Base-by-base conservation (phyloP, 2,888 invertebrate species). In the Sepiola atlantica region DNA sequence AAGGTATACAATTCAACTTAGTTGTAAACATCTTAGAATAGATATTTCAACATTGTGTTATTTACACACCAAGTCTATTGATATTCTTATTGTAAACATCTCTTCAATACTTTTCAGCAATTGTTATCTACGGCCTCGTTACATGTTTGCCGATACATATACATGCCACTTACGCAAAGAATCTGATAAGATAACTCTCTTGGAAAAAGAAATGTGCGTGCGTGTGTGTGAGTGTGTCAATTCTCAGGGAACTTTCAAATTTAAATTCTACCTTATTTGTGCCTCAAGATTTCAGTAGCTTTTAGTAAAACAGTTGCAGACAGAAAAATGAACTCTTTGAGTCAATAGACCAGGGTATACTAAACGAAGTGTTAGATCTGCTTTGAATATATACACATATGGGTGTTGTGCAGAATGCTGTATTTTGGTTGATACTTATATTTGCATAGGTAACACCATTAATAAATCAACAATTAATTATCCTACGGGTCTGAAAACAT, bases 241-340 rank as follows among this genome's bases (percentile, higher is more conserved):
- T 77, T 77, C 77, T 77, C 77, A 77, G 77, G 77, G 77, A 77
- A 77, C 18, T 16, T 32, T 77, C 77, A 77, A 77, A 77, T 32
- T n/a, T 77, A 77, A 77, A 77, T 77, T 77, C 32, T n/a, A 77
- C 77, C 77, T 32, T n/a, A n/a, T 77, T 77, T 77, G 77, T 77
- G 77, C 77, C 77, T 77, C 77, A n/a, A 77, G 14, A 77, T 77
- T 12, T 32, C n/a, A n/a, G 77, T 32, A 77, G 77, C 77, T 77
- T 77, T 77, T n/a, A 77, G 16, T 16, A 77, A 77, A 32, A n/a
- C 45, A 45, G 45, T 8, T 45, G 45, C 45, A 45, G 8, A 45
- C 45, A 77, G 77, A 77, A 77, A 16, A 77, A 77, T 21, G 16
- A 77, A n/a, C 45, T 14, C 14, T 77, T 77, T 16, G n/a, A 77